These are phyloP conservation scores for Synergus itoensis DNA, from an alignment of 2,888 invertebrate genomes.

Conservation along the genomic window DNA sequence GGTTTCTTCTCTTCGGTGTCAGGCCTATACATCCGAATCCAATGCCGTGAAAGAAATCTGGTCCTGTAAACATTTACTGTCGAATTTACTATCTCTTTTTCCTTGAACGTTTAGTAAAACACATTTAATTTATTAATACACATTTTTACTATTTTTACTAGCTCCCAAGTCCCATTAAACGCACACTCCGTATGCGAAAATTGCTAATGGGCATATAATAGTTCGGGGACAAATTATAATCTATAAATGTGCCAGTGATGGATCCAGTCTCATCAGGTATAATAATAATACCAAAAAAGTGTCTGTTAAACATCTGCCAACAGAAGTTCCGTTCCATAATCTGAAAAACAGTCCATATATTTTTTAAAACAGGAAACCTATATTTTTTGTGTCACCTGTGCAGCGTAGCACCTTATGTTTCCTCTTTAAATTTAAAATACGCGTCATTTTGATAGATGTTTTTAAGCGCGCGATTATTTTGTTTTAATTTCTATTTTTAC, in stretches of 20 bases:
- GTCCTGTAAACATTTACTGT: background rate
- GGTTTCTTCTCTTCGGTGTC: conserved; percentile 58
- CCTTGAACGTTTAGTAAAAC: too few relatives aligned
- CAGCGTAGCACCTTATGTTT: background rate
- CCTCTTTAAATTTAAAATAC: background rate
- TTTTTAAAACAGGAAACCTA: conserved; percentile 24
- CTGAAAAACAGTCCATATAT: conserved; percentile 7
- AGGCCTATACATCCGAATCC: conserved; percentile 47
- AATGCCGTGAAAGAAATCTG: background rate
- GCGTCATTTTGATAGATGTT: background rate
- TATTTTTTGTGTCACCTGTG: conserved; percentile 24
- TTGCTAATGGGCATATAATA: conserved; percentile 71
- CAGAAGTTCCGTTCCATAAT: conserved; percentile 54
- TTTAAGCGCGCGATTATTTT: background rate
- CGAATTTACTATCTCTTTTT: background rate
- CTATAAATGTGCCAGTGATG: conserved; percentile 41
- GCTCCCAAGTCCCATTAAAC: background rate
- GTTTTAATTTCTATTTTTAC: too few relatives aligned
- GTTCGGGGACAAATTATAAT: conserved; percentile 48
- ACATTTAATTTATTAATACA: background rate
- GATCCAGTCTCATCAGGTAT: conserved; percentile 57
- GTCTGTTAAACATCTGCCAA: conserved; percentile 67
- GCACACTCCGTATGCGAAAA: background rate
- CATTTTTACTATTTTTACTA: background rate
- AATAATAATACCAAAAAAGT: conserved; percentile 60